Percentiles rank a stretch among this genome's conserved stretches.
These are phyloP conservation scores for Enteromius argenteus DNA, from an alignment of 2,797 vertebrate genomes.

Conservation along the genomic window DNA sequence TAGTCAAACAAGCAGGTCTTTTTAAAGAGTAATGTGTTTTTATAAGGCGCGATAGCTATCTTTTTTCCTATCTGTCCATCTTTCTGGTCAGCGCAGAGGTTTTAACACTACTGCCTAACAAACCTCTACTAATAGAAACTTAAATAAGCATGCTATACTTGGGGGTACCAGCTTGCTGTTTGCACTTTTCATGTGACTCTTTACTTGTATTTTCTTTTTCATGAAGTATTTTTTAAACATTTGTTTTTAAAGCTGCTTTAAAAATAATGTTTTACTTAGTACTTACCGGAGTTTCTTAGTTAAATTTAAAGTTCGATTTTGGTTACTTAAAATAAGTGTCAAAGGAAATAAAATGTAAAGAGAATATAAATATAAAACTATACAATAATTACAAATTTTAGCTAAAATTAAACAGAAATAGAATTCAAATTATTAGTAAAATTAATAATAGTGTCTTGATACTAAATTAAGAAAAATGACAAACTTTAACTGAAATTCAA, in stretches of 20 bases:
- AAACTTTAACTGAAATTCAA: too few relatives aligned
- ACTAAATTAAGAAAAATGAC: too few relatives aligned
- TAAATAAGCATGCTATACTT: background rate
- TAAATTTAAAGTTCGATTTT: background rate
- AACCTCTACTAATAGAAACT: background rate
- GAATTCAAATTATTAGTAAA: too few relatives aligned
- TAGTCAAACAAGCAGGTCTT: conserved; percentile 42
- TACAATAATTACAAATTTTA: too few relatives aligned
- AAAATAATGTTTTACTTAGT: background rate
- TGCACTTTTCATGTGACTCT: background rate
- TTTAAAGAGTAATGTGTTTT: conserved; percentile 31
- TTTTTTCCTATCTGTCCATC: background rate
- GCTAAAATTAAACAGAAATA: too few relatives aligned
- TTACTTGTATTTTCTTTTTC: background rate
- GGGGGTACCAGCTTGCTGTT: background rate
- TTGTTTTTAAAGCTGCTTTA: background rate
- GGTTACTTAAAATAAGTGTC: background rate
- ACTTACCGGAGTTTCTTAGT: background rate
- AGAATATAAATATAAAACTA: too few relatives aligned
- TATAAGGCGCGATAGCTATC: background rate
- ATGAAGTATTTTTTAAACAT: background rate
- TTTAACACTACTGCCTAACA: background rate
- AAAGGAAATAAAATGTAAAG: background rate
- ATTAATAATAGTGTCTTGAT: too few relatives aligned
- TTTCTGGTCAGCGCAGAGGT: background rate